Evolutionary conservation across 2,888 invertebrate genomes (phyloP), one percentile per base, ranked within the genome.

Genomic region (Idaea aversata): DNA sequence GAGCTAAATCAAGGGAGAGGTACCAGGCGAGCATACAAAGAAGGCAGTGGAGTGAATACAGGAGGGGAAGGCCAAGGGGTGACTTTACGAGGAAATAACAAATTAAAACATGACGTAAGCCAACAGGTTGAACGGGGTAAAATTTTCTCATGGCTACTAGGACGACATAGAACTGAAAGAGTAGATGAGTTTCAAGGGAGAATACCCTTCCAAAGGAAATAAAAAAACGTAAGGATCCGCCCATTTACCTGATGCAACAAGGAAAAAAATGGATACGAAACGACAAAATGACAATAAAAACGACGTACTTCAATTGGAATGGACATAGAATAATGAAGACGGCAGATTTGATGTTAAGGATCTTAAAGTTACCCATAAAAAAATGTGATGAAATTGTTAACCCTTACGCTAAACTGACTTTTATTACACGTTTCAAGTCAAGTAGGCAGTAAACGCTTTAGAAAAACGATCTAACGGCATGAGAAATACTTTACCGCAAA

Each of bases 1-100:
- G 79, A 75, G 81, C 78, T 75, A 82, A 86, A 85, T 86, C 85
- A 83, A 82, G 78, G 82, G 76, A 80, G 76, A 75, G 15, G 79
- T 79, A 86, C 85, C 74, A 82, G 83, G 85, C 76, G 70, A 75
- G 77, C 82, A 85, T 82, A 78, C 72, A 80, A 79, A 77, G 84
- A 80, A 81, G 83, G 81, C 77, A 80, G 76, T 77, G 72, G 70
- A 70, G 74, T 64, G 72, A 75, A 35, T 15, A 61, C n/a, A 4
- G n/a, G 34, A 61, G 10, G 38, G 15, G 15, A 16, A 57, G 47
- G 25, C 25, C 25, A 25, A 25, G 47, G 47, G 47, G 47, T 47
- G 58, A 15, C 63, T 57, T 63, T 25, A 3, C 10, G 15, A 58
- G 15, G 16, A 57, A 57, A 63, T 58, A 58, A 58, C 58, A 63